phyloP scores from a whole-genome alignment of 1,140 invertebrate species.

The Macrobrachium nipponense region DNA sequence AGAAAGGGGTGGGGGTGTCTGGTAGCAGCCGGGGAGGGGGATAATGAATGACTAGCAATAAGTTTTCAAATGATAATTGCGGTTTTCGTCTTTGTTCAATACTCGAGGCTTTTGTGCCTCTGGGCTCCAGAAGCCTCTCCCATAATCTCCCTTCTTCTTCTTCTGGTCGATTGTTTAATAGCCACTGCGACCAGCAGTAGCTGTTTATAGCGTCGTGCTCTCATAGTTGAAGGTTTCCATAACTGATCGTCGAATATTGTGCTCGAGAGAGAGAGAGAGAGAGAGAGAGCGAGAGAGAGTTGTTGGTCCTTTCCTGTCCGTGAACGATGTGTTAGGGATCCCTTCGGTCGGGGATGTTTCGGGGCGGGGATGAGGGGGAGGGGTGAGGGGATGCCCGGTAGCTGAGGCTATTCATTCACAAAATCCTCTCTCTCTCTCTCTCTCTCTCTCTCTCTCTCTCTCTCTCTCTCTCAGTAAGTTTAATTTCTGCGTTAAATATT shows the following conservation, averaged over 20 bases:
- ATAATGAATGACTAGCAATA: conserved; percentile 43
- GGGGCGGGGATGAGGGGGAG: conserved; percentile 4
- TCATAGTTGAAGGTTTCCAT: too few relatives aligned
- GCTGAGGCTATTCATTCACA: conserved; percentile 58
- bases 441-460: conserved; percentile 16
- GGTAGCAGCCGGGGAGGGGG: too few relatives aligned
- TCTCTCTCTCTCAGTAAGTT: conserved; percentile 2
- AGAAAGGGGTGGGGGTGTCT: too few relatives aligned
- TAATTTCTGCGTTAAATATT: too few relatives aligned
- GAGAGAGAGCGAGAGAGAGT: neutral
- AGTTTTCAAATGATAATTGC: conserved; percentile 53
- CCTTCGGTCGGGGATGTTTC: conserved; percentile 12
- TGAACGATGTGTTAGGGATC: conserved; percentile 5
- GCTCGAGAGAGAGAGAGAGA: too few relatives aligned
- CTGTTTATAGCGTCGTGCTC: too few relatives aligned
- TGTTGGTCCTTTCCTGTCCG: neutral
- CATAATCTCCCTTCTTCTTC: neutral
- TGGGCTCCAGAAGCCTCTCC: conserved; percentile 27
- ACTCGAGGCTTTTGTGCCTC: conserved; percentile 19
- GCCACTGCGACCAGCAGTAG: too few relatives aligned
- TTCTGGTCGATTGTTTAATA: neutral
- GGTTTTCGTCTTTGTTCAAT: conserved; percentile 52
- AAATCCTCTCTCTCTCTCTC: conserved; percentile 37
- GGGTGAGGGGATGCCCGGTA: conserved; percentile 27
- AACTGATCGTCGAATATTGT: too few relatives aligned